Evolutionary conservation across 2,797 vertebrate genomes (phyloP).

Genomic region (Acanthopagrus latus): DNA sequence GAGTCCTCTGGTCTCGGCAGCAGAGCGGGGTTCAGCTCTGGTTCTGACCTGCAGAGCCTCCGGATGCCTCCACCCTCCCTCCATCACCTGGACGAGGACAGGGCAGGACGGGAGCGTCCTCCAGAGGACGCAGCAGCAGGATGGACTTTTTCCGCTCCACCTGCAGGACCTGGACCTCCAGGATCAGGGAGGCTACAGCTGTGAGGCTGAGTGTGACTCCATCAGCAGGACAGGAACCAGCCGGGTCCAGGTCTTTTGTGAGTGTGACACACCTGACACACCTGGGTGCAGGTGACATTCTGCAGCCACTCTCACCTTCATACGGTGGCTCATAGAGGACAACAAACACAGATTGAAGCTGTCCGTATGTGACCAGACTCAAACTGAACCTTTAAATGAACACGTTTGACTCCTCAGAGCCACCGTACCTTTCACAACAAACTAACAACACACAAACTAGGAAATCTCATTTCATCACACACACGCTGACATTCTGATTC

Average conservation of each 20-base stretch:
- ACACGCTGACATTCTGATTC: too few species aligned
- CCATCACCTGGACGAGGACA: constrained; percentile 86
- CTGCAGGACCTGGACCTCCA: constrained; percentile 79
- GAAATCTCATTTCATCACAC: too few species aligned
- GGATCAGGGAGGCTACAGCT: constrained; percentile 85
- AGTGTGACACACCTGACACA: constrained; percentile 75
- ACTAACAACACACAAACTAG: too few species aligned
- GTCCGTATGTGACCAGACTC: too few species aligned
- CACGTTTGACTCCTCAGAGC: too few species aligned
- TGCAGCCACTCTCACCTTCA: not conserved
- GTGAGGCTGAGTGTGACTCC: constrained; percentile 84
- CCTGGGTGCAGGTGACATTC: not conserved
- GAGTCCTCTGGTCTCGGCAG: constrained; percentile 56
- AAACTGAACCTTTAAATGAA: too few species aligned
- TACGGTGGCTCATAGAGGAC: not conserved
- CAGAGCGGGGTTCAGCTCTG: constrained; percentile 80
- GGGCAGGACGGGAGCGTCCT: constrained; percentile 74
- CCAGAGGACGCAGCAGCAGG: constrained; percentile 19
- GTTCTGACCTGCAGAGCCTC: constrained; percentile 83
- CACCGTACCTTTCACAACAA: too few species aligned
- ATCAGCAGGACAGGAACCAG: constrained; percentile 51
- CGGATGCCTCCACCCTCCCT: constrained; percentile 80
- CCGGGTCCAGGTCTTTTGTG: constrained; percentile 88
- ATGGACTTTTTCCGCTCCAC: constrained; percentile 77
- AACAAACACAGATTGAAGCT: too few species aligned